A percentile compares a stretch with the other conserved stretches of the same genome.
Evolutionary conservation across 2,797 vertebrate species (phyloP).

Genomic region (Cynopterus sphinx): DNA sequence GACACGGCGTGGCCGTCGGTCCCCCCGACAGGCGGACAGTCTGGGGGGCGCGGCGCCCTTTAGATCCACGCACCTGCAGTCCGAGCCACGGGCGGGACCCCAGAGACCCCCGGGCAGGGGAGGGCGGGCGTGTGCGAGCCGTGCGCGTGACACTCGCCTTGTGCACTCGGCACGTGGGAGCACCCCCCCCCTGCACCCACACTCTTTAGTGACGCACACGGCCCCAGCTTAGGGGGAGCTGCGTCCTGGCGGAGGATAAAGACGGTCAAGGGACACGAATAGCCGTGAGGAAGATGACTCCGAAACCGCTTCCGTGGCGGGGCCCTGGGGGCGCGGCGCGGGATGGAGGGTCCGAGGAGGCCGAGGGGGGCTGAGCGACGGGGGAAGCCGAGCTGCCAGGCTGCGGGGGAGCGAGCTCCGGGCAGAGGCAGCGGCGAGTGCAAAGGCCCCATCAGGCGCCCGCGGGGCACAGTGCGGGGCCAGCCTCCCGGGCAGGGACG

Average conservation of each 20-base stretch:
- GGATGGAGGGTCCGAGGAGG: neutral
- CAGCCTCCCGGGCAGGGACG: neutral
- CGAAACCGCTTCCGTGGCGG: neutral
- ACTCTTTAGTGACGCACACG: neutral
- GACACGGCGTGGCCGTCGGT: neutral
- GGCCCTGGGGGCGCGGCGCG: too few species aligned
- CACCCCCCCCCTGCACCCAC: fast-evolving
- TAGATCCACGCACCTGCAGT: neutral
- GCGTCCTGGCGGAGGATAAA: neutral
- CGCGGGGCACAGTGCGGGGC: neutral
- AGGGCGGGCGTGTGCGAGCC: neutral
- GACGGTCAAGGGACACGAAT: neutral
- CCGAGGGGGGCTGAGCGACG: neutral
- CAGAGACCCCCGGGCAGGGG: neutral
- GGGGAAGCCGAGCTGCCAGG: neutral
- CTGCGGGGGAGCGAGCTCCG: fast-evolving
- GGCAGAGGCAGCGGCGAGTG: neutral
- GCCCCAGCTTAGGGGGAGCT: neutral
- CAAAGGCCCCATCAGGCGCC: neutral
- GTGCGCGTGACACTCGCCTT: too few species aligned
- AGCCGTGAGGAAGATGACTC: neutral
- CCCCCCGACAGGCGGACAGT: neutral
- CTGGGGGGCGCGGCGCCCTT: neutral
- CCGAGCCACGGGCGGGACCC: neutral
- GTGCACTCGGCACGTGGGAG: neutral